Evolutionary conservation across 1,140 invertebrate genomes (phyloP).

Genomic region (Drosophila suzukii): DNA sequence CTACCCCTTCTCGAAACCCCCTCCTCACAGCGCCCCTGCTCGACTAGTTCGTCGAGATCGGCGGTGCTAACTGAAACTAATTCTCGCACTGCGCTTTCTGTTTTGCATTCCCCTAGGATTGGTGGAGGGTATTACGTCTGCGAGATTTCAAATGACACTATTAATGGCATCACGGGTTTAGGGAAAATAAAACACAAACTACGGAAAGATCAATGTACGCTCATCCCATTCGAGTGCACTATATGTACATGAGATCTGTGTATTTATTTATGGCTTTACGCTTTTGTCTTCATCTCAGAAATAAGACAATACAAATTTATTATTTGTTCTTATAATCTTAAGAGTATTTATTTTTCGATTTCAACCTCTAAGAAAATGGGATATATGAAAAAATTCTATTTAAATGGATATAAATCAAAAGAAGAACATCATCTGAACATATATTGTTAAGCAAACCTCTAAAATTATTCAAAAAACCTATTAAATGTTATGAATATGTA

Average conservation of each 20-base stretch:
- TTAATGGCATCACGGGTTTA: background rate
- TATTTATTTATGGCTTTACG: background rate
- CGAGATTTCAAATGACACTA: conserved; percentile 6
- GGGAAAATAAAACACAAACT: background rate
- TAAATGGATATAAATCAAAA: too few relatives aligned
- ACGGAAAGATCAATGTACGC: conserved; percentile 1
- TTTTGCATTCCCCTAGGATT: conserved; percentile 24
- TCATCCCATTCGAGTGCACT: too few relatives aligned
- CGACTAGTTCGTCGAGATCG: conserved; percentile 18
- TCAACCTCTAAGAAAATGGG: too few relatives aligned
- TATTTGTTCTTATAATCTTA: too few relatives aligned
- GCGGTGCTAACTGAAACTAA: conserved; percentile 62
- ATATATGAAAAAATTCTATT: background rate
- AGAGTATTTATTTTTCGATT: too few relatives aligned
- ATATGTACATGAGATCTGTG: too few relatives aligned
- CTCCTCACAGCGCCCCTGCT: background rate
- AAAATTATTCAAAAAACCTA: too few relatives aligned
- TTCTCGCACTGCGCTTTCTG: conserved; percentile 43
- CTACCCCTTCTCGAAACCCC: background rate
- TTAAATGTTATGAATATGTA: too few relatives aligned
- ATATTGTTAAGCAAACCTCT: too few relatives aligned
- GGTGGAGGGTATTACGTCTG: conserved; percentile 4
- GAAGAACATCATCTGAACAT: too few relatives aligned
- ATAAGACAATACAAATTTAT: too few relatives aligned
- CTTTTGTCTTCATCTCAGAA: background rate